Percentiles rank a stretch among this genome's conserved stretches.
These are phyloP conservation scores for Pogonophryne albipinna DNA, from an alignment of 2,797 vertebrate species.

Conservation along the genomic window DNA sequence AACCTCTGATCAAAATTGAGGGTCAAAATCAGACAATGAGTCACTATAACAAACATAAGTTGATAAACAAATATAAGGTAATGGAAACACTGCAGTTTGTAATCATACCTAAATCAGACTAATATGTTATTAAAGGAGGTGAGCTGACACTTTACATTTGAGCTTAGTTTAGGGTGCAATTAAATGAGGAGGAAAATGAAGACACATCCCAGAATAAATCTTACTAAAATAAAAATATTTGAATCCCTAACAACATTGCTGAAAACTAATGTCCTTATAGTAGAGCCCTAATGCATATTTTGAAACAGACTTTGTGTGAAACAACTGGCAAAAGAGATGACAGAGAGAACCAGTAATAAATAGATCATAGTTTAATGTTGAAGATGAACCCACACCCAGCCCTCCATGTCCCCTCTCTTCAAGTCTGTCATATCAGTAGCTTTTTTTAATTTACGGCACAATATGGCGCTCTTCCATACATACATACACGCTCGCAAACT, in stretches of 20 bases:
- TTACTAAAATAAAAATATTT: conserved; percentile 31
- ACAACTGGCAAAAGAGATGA: conserved; percentile 11
- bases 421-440: conserved; percentile 73
- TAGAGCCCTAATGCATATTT: neutral
- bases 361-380: conserved; percentile 73
- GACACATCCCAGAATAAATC: conserved; percentile 19
- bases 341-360: conserved; percentile 44
- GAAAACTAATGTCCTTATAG: too few species aligned
- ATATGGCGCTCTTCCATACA: conserved; percentile 48
- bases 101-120: neutral
- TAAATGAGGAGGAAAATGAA: conserved; percentile 28
- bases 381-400: conserved; percentile 49
- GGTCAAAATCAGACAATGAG: neutral
- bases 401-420: conserved; percentile 27
- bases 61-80: too few species aligned
- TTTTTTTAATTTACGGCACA: conserved; percentile 59
- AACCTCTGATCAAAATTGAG: too few species aligned
- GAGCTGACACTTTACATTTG: neutral
- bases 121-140: neutral
- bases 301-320: conserved; percentile 26
- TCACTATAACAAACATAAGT: too few species aligned
- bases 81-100: neutral
- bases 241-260: too few species aligned
- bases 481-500: neutral
- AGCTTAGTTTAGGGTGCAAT: neutral